Evolutionary conservation across 2,888 invertebrate genomes (phyloP), one percentile per base, ranked within the genome.

Genomic region (Choristoneura rosaceana): DNA sequence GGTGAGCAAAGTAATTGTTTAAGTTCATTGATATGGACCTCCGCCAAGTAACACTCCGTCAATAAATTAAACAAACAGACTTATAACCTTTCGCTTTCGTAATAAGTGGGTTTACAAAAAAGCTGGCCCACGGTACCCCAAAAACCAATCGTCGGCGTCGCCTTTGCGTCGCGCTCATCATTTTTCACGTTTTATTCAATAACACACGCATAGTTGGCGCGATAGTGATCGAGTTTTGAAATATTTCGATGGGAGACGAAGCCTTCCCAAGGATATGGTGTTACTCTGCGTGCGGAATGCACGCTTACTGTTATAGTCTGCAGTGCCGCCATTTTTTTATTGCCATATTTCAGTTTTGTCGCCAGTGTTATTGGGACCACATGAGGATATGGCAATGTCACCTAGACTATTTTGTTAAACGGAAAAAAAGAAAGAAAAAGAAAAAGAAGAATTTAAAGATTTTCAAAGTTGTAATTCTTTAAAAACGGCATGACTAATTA

Each of bases 151-250:
- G 91, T 87, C 92, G 93, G 93, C 92, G 77, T 68, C 76, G 87
- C 88, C 91, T 93, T 93, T 93, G 89, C 88, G 81, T 80, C 81
- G 85, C 83, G 84, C 86, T 89, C 92, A 91, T 93, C 93, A 94
- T 94, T 94, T 94, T 94, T 94, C 94, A 94, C 91, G 92, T 94
- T 92, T 92, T 91, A 92, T 93, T 94, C 93, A 94, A 94, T 93
- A 94, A 92, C 86, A 90, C 87, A 90, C 89, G 90, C 91, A 88
- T 89, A 91, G 90, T 88, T 88, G 87, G 83, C 85, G 89, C 90
- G 94, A 94, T 94, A 90, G 91, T 89, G 92, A 94, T 94, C 94
- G 90, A 89, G 81, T 91, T 92, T 93, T 91, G 90, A 91, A 91
- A 93, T 92, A 90, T 92, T 90, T 90, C 89, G 92, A 89, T 90